Conservation (phyloP, 1,140 invertebrate genomes). For the Lutraria rhynchaena region DNA sequence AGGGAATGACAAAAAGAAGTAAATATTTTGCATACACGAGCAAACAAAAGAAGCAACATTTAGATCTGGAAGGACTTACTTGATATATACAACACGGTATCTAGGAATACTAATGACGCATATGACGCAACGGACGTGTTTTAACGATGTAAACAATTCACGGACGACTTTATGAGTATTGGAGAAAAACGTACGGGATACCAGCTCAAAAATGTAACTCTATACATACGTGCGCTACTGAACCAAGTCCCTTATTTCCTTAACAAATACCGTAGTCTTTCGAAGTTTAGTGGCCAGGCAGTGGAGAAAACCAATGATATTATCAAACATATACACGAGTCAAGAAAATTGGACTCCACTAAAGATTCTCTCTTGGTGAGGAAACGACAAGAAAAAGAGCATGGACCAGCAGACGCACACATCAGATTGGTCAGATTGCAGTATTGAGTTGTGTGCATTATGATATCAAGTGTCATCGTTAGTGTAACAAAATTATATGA, state of each 20-base stretch:
- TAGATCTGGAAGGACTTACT: not conserved
- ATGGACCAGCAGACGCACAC: no score
- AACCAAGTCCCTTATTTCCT: slow-evolving; percentile 1
- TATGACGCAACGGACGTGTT: not conserved
- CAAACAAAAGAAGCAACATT: not conserved
- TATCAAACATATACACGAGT: no score
- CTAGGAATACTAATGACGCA: not conserved
- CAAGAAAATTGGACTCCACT: no score
- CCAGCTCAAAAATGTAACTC: not conserved
- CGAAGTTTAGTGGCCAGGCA: not conserved
- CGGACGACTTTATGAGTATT: not conserved
- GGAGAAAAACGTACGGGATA: not conserved
- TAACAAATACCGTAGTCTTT: not conserved
- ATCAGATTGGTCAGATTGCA: no score
- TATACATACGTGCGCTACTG: not conserved
- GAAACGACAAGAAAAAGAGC: no score
- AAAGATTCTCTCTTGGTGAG: no score
- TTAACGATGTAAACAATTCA: not conserved
- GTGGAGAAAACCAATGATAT: not conserved
- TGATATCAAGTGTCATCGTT: no score
- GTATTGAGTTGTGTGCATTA: no score
- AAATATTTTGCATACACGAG: not conserved
- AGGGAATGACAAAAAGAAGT: not conserved
- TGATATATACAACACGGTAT: not conserved
- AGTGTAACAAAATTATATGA: no score